These are phyloP conservation scores for Mythimna lalbum DNA, from an alignment of 2,888 invertebrate genomes.

Conservation along the genomic window DNA sequence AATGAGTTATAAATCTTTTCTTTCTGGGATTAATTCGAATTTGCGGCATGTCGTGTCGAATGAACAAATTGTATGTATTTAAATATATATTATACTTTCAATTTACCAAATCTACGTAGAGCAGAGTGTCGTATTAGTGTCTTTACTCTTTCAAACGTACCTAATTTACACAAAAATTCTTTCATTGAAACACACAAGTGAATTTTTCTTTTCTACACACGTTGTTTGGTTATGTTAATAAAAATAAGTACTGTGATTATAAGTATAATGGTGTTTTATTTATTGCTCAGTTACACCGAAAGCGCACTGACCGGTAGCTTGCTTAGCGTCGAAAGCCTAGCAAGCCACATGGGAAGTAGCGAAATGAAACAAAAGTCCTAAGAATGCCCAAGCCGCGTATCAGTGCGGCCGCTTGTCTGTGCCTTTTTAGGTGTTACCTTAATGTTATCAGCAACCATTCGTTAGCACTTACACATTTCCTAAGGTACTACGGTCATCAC, in stretches of 20 bases:
- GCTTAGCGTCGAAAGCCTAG: background rate
- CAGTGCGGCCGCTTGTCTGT: background rate
- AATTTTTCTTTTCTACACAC: too few species aligned
- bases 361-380: background rate
- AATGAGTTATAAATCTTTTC: background rate
- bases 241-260: too few species aligned
- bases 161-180: background rate
- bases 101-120: background rate
- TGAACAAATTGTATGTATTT: background rate
- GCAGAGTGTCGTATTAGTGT: background rate
- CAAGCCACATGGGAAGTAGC: background rate
- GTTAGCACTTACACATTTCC: background rate
- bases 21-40: background rate
- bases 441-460: background rate
- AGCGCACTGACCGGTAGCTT: background rate
- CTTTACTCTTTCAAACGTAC: background rate
- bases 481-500: background rate
- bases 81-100: background rate
- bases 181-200: background rate
- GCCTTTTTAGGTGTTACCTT: background rate
- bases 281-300: background rate
- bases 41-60: background rate
- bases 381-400: background rate
- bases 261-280: background rate
- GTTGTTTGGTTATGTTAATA: too few species aligned